Evolutionary conservation across 2,888 invertebrate species (phyloP).

Genomic region (Hirtodrosophila trivittata): DNA sequence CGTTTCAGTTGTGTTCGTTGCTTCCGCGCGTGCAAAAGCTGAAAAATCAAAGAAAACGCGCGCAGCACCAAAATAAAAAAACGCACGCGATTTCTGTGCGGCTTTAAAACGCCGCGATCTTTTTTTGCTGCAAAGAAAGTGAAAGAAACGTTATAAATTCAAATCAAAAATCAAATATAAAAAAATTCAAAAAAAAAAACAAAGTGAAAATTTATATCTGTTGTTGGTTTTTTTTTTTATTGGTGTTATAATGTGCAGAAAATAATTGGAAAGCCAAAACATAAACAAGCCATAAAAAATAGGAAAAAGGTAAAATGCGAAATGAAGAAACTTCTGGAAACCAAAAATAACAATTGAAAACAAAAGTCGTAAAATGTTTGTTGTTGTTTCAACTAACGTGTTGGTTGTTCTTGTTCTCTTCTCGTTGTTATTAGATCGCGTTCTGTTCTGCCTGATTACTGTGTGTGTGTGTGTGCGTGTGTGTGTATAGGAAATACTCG

Average conservation of each 20-base stretch:
- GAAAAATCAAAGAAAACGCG: slow-evolving; percentile 30
- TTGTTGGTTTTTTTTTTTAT: background rate
- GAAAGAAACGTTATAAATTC: slow-evolving; percentile 22
- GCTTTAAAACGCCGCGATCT: slow-evolving; percentile 43
- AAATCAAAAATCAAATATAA: too few relatives aligned
- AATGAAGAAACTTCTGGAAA: slow-evolving; percentile 8
- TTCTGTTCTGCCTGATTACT: slow-evolving; percentile 29
- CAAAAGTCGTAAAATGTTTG: slow-evolving; percentile 41
- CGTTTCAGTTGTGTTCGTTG: slow-evolving; percentile 73
- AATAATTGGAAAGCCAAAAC: slow-evolving; percentile 12
- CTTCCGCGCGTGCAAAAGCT: slow-evolving; percentile 74
- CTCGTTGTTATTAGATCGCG: slow-evolving; percentile 45
- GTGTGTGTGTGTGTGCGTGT: slow-evolving; percentile 6
- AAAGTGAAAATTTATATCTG: background rate
- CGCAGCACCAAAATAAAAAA: slow-evolving; percentile 15
- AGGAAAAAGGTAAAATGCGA: slow-evolving; percentile 33
- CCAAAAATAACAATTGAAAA: slow-evolving; percentile 9
- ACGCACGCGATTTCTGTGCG: slow-evolving; percentile 50
- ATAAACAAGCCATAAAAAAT: slow-evolving; percentile 16
- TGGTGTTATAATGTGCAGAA: slow-evolving; percentile 12
- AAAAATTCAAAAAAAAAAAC: too few relatives aligned
- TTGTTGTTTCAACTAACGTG: slow-evolving; percentile 39
- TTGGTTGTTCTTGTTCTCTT: slow-evolving; percentile 17
- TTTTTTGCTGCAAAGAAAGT: too few relatives aligned
- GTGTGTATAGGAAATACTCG: slow-evolving; percentile 46